A percentile compares a stretch with the other conserved stretches of the same genome.
Evolutionary conservation across 2,888 invertebrate genomes (phyloP).

Genomic region (Lasioglossum lativentre): DNA sequence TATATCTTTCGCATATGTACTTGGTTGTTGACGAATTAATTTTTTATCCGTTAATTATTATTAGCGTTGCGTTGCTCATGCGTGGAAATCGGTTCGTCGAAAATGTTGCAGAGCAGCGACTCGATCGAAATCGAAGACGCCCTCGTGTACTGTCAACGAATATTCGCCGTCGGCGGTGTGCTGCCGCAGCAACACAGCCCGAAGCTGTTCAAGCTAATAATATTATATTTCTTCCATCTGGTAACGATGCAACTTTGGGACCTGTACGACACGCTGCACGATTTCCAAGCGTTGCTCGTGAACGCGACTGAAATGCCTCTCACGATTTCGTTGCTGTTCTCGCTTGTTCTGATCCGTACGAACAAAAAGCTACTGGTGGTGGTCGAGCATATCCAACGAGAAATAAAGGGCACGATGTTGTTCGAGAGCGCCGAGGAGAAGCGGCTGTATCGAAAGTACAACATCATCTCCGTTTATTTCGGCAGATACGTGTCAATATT

Average conservation of each 20-base stretch:
- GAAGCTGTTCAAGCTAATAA: background rate
- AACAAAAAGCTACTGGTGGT: background rate
- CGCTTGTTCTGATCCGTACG: background rate
- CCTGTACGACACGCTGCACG: background rate
- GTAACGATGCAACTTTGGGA: background rate
- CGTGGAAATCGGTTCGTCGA: background rate
- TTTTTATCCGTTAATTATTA: too few relatives aligned
- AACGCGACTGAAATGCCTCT: background rate
- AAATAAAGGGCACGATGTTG: too few relatives aligned
- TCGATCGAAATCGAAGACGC: background rate
- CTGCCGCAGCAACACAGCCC: background rate
- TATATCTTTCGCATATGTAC: too few relatives aligned
- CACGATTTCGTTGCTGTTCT: background rate
- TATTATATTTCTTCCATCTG: background rate
- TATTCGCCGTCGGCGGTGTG: background rate
- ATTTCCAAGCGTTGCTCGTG: background rate
- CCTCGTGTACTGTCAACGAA: background rate
- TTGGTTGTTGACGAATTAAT: too few relatives aligned
- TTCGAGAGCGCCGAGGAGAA: background rate
- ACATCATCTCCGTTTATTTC: background rate
- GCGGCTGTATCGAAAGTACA: background rate
- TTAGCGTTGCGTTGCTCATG: background rate
- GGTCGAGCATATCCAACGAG: background rate
- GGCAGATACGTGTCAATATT: background rate
- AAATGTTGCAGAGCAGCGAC: background rate